phyloP scores from a whole-genome alignment of 2,113 vertebrate genomes.

The Onychostruthus taczanowskii region DNA sequence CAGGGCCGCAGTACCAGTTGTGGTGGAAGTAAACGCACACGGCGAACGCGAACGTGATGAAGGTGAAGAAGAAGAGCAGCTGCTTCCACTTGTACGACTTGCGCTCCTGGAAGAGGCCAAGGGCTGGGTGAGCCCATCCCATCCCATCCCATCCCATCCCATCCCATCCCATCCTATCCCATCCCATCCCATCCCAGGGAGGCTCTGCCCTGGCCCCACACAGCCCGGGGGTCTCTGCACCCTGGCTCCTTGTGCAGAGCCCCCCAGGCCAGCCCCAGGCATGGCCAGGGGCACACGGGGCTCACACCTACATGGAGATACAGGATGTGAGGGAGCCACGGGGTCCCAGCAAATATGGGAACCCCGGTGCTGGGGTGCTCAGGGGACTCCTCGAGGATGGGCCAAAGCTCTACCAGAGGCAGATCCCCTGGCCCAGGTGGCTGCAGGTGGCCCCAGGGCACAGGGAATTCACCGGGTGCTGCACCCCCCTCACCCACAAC shows the following conservation, averaged over 20 bases:
- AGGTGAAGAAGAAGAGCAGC: conserved; percentile 85
- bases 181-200: neutral
- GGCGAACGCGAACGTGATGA: conserved; percentile 73
- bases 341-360: neutral
- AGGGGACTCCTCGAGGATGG: rapidly evolving
- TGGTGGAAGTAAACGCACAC: conserved; percentile 87
- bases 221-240: neutral
- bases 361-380: rapidly evolving
- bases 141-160: neutral
- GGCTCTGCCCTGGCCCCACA: rapidly evolving
- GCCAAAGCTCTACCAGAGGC: neutral
- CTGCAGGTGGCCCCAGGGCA: neutral
- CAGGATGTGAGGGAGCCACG: neutral
- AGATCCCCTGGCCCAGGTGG: rapidly evolving
- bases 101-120: conserved; percentile 75
- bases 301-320: no score
- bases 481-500: neutral
- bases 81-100: conserved; percentile 86
- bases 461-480: neutral
- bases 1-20: conserved; percentile 87
- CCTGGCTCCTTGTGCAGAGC: neutral
- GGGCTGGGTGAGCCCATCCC: neutral
- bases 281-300: rapidly evolving
- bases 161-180: neutral
- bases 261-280: neutral